A percentile compares a stretch with the other conserved stretches of the same genome.
These are phyloP conservation scores for Nineta flava DNA, from an alignment of 2,888 invertebrate genomes.

Conservation along the genomic window DNA sequence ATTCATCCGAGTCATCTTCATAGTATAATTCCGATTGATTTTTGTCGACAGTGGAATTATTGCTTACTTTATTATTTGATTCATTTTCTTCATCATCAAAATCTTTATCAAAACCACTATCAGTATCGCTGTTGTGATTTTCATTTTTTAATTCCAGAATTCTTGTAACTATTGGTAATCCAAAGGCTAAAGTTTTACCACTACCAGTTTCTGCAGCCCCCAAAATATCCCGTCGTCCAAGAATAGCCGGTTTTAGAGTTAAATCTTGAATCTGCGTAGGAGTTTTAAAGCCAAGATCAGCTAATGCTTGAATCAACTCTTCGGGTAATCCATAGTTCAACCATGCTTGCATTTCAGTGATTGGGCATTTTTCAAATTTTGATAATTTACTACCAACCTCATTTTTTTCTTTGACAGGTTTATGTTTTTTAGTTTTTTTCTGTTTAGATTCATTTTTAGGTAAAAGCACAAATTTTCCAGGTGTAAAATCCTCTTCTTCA, in stretches of 20 bases:
- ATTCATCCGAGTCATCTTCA: neutral
- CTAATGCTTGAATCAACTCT: conserved; percentile 53
- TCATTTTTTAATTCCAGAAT: conserved; percentile 58
- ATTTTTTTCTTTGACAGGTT: conserved; percentile 7
- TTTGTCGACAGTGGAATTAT: conserved; percentile 6
- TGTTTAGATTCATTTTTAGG: conserved; percentile 7
- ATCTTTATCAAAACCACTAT: conserved; percentile 23
- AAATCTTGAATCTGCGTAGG: conserved; percentile 84
- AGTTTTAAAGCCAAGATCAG: conserved; percentile 55
- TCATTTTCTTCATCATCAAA: no score
- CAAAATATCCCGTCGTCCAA: conserved; percentile 75
- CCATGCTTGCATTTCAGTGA: conserved; percentile 44
- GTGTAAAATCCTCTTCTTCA: neutral
- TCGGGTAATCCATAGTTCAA: conserved; percentile 50
- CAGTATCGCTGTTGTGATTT: conserved; percentile 17
- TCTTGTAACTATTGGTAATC: conserved; percentile 78
- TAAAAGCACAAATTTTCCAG: neutral
- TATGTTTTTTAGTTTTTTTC: conserved; percentile 4
- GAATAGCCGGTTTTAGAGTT: conserved; percentile 67
- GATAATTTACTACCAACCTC: conserved; percentile 9
- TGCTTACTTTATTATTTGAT: neutral
- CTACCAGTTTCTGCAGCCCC: conserved; percentile 99
- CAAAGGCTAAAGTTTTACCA: conserved; percentile 96
- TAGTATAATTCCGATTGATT: conserved; percentile 3
- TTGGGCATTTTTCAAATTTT: conserved; percentile 18